These are phyloP conservation scores for Melieria omissa DNA, from an alignment of 2,888 invertebrate genomes.

Conservation along the genomic window DNA sequence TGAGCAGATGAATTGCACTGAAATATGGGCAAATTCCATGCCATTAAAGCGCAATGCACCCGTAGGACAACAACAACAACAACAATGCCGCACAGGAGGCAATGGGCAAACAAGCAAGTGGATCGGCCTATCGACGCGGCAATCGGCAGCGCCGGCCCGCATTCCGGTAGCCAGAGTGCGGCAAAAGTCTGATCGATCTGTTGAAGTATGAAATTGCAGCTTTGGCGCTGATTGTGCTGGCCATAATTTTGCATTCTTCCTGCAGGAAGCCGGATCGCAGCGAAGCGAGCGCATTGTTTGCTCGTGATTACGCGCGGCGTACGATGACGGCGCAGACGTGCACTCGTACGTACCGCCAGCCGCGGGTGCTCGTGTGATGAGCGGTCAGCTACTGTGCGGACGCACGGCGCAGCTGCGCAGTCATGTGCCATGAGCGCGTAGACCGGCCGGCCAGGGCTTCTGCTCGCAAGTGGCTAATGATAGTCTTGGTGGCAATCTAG, in stretches of 20 bases:
- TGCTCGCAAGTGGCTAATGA: conserved; percentile 9
- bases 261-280: background rate
- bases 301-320: conserved; percentile 20
- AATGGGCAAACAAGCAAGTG: conserved; percentile 1
- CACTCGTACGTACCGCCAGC: background rate
- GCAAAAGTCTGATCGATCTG: background rate
- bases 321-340: background rate
- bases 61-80: conserved; percentile 19
- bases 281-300: conserved; percentile 6
- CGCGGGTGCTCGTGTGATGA: background rate
- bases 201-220: background rate
- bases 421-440: background rate
- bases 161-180: background rate
- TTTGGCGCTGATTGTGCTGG: background rate
- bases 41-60: conserved; percentile 8
- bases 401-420: background rate
- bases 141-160: conserved; percentile 12
- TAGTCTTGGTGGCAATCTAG: conserved; percentile 22
- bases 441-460: background rate
- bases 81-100: conserved; percentile 17
- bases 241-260: background rate
- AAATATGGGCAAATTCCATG: conserved; percentile 31
- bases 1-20: conserved; percentile 34
- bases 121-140: background rate
- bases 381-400: background rate